A percentile compares a stretch with the other conserved stretches of the same genome.
These are phyloP conservation scores for Cyanoramphus novaezelandiae DNA, from an alignment of 2,113 vertebrate genomes.

Conservation along the genomic window DNA sequence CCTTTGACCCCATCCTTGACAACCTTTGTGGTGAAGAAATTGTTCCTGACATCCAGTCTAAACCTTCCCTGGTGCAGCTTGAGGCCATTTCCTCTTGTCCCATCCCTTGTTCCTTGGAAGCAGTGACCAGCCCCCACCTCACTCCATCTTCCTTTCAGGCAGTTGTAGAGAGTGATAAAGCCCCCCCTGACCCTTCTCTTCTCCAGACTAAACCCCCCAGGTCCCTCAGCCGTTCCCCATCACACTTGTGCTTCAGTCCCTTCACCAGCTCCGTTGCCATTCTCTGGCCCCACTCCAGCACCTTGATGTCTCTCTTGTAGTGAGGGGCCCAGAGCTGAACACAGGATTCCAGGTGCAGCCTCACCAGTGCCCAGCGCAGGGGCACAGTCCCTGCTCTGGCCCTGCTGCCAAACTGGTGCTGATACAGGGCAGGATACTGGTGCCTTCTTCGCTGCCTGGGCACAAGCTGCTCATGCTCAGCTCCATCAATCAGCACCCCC, in stretches of 20 bases:
- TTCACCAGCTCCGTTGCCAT: background rate
- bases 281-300: background rate
- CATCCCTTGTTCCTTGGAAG: background rate
- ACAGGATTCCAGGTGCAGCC: background rate
- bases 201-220: background rate
- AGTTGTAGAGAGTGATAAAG: background rate
- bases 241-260: background rate
- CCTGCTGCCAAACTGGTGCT: background rate
- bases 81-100: background rate
- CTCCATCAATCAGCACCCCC: accelerated
- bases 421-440: background rate
- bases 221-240: background rate
- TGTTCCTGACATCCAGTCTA: background rate
- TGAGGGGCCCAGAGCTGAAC: background rate
- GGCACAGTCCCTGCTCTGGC: too few relatives aligned
- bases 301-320: background rate
- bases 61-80: background rate
- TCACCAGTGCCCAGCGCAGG: background rate
- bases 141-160: background rate
- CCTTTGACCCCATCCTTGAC: background rate
- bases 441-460: background rate
- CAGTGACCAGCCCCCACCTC: background rate
- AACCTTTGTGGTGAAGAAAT: background rate
- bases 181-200: background rate
- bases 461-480: background rate